Percentiles rank a stretch among this genome's conserved stretches.
phyloP scores from a whole-genome alignment of 2,797 vertebrate species.

The Hoplostethus mediterraneus region DNA sequence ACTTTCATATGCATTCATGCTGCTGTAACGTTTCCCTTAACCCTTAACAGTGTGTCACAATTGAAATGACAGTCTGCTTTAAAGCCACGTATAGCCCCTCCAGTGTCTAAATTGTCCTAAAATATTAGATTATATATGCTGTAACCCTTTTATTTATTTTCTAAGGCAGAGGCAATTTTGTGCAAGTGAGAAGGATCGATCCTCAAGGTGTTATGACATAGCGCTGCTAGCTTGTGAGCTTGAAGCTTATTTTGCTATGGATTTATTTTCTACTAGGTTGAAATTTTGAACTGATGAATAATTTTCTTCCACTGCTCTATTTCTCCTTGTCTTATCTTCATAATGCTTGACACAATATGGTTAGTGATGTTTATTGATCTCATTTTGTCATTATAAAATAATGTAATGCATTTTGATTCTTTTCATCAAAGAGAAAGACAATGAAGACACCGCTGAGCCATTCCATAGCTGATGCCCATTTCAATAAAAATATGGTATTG shows the following conservation, averaged over 20 bases:
- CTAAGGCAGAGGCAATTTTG: slow-evolving; percentile 66
- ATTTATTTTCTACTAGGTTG: slow-evolving; percentile 48
- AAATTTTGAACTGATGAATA: slow-evolving; percentile 21
- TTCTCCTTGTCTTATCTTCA: slow-evolving; percentile 46
- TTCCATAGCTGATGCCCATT: slow-evolving; percentile 13
- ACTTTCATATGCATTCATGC: slow-evolving; percentile 17
- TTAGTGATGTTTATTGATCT: slow-evolving; percentile 32
- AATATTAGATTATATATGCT: slow-evolving; percentile 70
- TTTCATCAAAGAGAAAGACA: slow-evolving; percentile 5
- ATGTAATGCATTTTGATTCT: slow-evolving; percentile 16
- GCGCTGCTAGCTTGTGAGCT: slow-evolving; percentile 39
- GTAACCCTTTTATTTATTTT: slow-evolving; percentile 74
- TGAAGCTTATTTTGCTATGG: slow-evolving; percentile 58
- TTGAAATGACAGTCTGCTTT: slow-evolving; percentile 18
- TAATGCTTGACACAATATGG: slow-evolving; percentile 44
- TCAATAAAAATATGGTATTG: slow-evolving; percentile 3
- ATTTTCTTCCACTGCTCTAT: slow-evolving; percentile 28
- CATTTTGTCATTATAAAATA: slow-evolving; percentile 29
- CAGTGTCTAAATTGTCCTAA: slow-evolving; percentile 40
- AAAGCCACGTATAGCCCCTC: slow-evolving; percentile 24
- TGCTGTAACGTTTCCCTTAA: slow-evolving; percentile 12
- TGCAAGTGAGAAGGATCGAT: slow-evolving; percentile 66
- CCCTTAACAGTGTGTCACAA: slow-evolving; percentile 28
- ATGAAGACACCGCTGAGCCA: neutral
- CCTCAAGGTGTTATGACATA: slow-evolving; percentile 54